Percentiles rank a stretch among this genome's conserved stretches.
Conservation (phyloP, 37 sponge, comb jelly and placozoan species). For the Haliclona indistincta region DNA sequence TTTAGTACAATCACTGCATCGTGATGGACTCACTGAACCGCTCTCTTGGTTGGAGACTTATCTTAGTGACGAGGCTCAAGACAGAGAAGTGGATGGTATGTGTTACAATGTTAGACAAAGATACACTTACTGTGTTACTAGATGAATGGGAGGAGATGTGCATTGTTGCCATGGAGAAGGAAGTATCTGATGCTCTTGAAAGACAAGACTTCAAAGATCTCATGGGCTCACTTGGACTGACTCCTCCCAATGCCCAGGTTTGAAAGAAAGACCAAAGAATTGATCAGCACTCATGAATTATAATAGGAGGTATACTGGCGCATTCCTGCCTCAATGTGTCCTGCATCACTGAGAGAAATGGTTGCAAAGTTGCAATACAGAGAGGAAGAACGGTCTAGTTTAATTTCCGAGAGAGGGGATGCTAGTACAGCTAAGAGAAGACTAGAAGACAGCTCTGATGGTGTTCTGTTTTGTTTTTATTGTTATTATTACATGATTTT, state of each 20-base stretch:
- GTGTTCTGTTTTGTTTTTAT: no score
- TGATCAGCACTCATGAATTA: neutral
- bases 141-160: conserved; percentile 81
- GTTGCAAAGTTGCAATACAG: no score
- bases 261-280: neutral
- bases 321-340: conserved; percentile 60
- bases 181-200: conserved; percentile 31
- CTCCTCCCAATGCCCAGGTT: conserved; percentile 65
- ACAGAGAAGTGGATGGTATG: conserved; percentile 74
- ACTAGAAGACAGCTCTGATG: no score
- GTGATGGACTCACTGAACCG: conserved; percentile 31
- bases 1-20: conserved; percentile 13
- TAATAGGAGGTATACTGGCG: conserved; percentile 77
- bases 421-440: no score
- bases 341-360: no score
- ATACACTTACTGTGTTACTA: neutral
- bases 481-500: no score
- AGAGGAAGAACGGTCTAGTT: no score
- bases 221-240: conserved; percentile 42
- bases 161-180: conserved; percentile 59
- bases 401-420: no score
- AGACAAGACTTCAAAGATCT: conserved; percentile 36
- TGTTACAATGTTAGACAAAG: neutral
- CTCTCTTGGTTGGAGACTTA: conserved; percentile 77
- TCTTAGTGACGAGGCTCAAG: conserved; percentile 73